A percentile compares a stretch with the other conserved stretches of the same genome.
Conservation (phyloP, 2,888 invertebrate genomes). For the Spicauda simplicius region DNA sequence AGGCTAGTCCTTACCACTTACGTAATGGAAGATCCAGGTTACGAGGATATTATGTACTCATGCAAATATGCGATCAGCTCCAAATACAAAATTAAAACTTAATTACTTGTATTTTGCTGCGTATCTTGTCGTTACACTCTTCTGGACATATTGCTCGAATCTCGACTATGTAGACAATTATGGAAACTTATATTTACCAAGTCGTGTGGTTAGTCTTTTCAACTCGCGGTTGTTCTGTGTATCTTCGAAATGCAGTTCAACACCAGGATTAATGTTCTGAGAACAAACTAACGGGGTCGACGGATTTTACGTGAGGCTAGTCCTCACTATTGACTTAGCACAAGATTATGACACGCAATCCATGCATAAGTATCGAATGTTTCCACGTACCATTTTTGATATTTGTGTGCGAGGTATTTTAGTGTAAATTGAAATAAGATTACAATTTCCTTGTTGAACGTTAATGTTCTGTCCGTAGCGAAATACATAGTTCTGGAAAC, state of each 20-base stretch:
- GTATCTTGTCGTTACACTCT: not conserved
- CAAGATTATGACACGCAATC: not conserved
- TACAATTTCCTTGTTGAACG: no score
- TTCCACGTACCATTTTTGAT: not conserved
- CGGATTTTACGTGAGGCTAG: not conserved
- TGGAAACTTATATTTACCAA: no score
- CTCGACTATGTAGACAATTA: no score
- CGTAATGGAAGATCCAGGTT: not conserved
- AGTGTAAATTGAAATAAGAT: no score
- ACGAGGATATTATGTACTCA: no score
- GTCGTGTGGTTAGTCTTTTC: no score
- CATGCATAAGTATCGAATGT: not conserved
- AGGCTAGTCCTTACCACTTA: constrained; percentile 11
- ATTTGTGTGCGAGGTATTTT: not conserved
- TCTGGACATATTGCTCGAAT: not conserved
- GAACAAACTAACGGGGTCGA: not conserved
- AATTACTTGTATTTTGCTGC: not conserved
- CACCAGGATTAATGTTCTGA: not conserved
- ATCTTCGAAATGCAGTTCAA: no score
- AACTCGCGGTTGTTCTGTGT: no score
- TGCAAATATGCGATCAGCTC: not conserved
- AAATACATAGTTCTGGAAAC: not conserved
- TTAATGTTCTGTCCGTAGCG: no score
- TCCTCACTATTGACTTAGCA: not conserved
- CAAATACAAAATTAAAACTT: not conserved